Percentiles rank a stretch among this genome's conserved stretches.
phyloP scores from a whole-genome alignment of 2,113 vertebrate species.

The Passer montanus region DNA sequence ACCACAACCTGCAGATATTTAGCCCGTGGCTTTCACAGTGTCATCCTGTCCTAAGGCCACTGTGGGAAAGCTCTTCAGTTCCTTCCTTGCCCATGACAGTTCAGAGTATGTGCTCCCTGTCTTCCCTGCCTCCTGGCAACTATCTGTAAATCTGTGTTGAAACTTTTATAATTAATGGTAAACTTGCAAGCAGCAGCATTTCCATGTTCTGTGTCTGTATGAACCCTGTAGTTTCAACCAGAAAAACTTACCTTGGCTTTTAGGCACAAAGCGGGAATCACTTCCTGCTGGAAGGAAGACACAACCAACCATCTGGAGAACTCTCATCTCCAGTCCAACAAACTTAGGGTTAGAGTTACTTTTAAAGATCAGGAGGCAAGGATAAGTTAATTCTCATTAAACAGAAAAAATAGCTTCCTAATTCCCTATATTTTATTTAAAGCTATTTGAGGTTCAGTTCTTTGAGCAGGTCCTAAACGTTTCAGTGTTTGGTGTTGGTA shows the following conservation, averaged over 20 bases:
- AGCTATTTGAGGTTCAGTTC: neutral
- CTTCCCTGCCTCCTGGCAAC: neutral
- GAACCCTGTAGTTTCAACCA: neutral
- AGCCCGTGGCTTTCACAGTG: accelerated
- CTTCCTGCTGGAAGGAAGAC: neutral
- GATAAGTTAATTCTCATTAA: neutral
- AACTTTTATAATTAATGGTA: neutral
- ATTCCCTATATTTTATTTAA: neutral
- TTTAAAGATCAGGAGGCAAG: neutral
- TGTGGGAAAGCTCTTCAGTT: neutral
- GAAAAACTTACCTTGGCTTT: neutral
- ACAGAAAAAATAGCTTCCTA: neutral
- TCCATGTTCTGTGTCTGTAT: neutral
- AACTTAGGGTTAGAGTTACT: neutral
- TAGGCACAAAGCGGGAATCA: accelerated
- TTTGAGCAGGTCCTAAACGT: neutral
- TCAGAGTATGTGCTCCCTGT: neutral
- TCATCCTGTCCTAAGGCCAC: neutral
- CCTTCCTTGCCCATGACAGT: neutral
- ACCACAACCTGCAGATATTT: neutral
- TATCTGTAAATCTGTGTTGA: neutral
- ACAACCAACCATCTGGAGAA: neutral
- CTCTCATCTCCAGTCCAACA: neutral
- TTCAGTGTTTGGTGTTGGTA: neutral
- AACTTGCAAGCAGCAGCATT: neutral